These are phyloP conservation scores for Bugulina stolonifera DNA, from an alignment of 2,888 invertebrate species.

Conservation along the genomic window DNA sequence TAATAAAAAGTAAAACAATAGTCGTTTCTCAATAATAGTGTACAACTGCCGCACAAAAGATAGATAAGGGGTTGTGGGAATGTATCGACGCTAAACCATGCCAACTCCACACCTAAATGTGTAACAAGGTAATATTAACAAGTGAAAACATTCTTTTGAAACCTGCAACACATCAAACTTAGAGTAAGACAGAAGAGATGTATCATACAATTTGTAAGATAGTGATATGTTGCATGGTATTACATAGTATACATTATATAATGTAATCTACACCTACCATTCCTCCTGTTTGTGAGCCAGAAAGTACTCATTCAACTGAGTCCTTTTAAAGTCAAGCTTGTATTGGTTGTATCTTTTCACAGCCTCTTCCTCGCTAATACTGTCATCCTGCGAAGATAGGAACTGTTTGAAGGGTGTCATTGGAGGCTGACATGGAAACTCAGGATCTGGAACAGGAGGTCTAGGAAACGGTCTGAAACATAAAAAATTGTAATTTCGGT, in stretches of 20 bases:
- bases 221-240: too few relatives aligned
- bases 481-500: neutral
- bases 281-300: conserved; percentile 98
- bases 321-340: conserved; percentile 89
- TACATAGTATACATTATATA: too few relatives aligned
- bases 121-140: neutral
- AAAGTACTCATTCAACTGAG: conserved; percentile 96
- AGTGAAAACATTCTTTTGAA: too few relatives aligned
- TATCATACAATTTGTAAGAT: too few relatives aligned
- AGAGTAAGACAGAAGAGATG: too few relatives aligned
- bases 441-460: conserved; percentile 35
- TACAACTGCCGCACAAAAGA: neutral
- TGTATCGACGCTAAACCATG: neutral
- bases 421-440: conserved; percentile 74
- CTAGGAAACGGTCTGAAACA: neutral
- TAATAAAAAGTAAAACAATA: neutral
- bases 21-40: neutral
- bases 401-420: conserved; percentile 97
- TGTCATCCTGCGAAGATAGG: conserved; percentile 90
- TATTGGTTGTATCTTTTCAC: conserved; percentile 97
- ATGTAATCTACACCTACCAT: conserved; percentile 68
- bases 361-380: conserved; percentile 86
- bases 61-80: conserved; percentile 8
- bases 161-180: too few relatives aligned
- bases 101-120: neutral